Evolutionary conservation across 92 coral and sea anemone genomes (phyloP).

Genomic region (Palythoa heliodiscus): DNA sequence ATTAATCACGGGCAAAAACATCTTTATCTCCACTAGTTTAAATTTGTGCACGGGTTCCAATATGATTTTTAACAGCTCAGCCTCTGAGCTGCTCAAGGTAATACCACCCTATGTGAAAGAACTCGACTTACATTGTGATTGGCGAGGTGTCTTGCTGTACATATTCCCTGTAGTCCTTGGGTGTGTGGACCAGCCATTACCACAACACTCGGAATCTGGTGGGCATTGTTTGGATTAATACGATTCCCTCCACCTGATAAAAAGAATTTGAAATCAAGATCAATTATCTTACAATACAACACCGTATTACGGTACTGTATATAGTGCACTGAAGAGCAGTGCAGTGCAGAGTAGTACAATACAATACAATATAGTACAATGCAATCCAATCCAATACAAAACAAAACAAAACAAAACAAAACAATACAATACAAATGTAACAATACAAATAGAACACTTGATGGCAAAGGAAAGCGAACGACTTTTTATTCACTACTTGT

Average conservation of each 20-base stretch:
- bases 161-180: conserved; percentile 78
- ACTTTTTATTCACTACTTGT: no score
- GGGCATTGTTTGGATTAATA: conserved; percentile 60
- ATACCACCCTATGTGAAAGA: neutral
- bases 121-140: conserved; percentile 68
- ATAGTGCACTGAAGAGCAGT: neutral
- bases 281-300: neutral
- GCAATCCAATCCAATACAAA: no score
- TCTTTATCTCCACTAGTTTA: no score
- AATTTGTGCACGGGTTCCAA: no score
- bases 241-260: conserved; percentile 76
- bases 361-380: neutral
- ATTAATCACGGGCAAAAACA: no score
- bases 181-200: conserved; percentile 85
- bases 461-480: no score
- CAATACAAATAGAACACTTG: no score
- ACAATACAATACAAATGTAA: no score
- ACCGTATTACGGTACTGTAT: neutral
- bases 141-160: conserved; percentile 87
- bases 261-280: neutral
- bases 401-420: neutral
- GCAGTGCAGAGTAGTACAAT: neutral
- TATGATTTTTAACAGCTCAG: neutral
- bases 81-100: no score
- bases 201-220: conserved; percentile 74